Evolutionary conservation across 2,888 invertebrate species (phyloP), one percentile per base, ranked within the genome.

Genomic region (Andrena camellia): DNA sequence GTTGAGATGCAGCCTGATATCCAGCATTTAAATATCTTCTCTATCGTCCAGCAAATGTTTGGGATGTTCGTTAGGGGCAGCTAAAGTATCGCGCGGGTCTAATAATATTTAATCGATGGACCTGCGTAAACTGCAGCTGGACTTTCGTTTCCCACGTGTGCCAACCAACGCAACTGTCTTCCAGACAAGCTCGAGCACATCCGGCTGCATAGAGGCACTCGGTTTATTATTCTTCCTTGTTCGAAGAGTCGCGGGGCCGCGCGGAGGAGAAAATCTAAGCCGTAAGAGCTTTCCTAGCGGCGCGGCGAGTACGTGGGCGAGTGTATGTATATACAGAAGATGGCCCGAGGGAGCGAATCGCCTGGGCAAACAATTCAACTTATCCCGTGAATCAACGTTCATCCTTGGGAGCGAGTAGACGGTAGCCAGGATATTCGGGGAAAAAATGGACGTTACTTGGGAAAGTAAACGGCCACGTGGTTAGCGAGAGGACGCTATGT

Each of bases 401-500:
- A 86, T 85, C 70, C 85, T 78, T 83, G 83, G 82, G 83, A 85
- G 83, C 80, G 78, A 54, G 84, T 78, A 67, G 83, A 71, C 68
- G 79, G 73, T 78, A 68, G 71, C 54, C 54, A 29, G 42, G 72
- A 42, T 35, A 59, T 29, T 72, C 69, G 78, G 59, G 57, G 48
- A 33, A 73, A 76, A 68, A 74, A 63, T 72, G 62, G 60, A 83
- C 67, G 85, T 67, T 70, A 64, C 78, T 87, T 71, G 85, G 62
- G 88, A 76, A 83, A 83, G 83, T 82, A 88, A 86, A 86, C 83
- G 89, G 42, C 67, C 59, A 48, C 42, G 57, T 85, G 89, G 89
- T 91, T 92, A 91, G 88, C 90, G 86, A 84, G 86, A 85, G 83
- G 89, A 88, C 83, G 92, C 90, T 92, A 92, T 90, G 90, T 88